A percentile compares a stretch with the other conserved stretches of the same genome.
Conservation (phyloP, 2,797 vertebrate species). For the Pristis pectinata region DNA sequence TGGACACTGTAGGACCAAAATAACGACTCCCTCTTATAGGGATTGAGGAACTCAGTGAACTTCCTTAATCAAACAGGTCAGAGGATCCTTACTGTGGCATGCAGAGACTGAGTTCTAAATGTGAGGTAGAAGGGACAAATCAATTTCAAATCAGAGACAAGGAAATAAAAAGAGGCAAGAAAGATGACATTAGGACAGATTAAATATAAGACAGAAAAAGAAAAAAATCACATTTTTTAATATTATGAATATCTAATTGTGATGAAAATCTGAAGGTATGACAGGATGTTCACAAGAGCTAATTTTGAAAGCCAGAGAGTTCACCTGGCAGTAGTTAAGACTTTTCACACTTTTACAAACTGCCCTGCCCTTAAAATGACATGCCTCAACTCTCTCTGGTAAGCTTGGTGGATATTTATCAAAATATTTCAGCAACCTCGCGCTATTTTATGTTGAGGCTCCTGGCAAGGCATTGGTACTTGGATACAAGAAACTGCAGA, state of each 20-base stretch:
- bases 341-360: background rate
- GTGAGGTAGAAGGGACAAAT: background rate
- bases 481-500: too few relatives aligned
- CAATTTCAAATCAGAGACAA: background rate
- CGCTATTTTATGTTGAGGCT: background rate
- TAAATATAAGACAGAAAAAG: background rate
- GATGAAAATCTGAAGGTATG: background rate
- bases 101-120: background rate
- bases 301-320: background rate
- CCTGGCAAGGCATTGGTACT: background rate
- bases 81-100: background rate
- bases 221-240: background rate
- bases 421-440: background rate
- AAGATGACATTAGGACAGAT: background rate
- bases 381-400: background rate
- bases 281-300: background rate
- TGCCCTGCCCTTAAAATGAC: background rate
- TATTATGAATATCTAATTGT: background rate
- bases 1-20: too few relatives aligned
- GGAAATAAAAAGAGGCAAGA: background rate
- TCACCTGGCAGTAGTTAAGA: background rate
- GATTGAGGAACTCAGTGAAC: background rate
- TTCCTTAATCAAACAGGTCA: background rate
- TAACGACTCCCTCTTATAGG: too few relatives aligned
- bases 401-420: background rate